Conservation (phyloP, 2,797 vertebrate genomes). For the Betta splendens region DNA sequence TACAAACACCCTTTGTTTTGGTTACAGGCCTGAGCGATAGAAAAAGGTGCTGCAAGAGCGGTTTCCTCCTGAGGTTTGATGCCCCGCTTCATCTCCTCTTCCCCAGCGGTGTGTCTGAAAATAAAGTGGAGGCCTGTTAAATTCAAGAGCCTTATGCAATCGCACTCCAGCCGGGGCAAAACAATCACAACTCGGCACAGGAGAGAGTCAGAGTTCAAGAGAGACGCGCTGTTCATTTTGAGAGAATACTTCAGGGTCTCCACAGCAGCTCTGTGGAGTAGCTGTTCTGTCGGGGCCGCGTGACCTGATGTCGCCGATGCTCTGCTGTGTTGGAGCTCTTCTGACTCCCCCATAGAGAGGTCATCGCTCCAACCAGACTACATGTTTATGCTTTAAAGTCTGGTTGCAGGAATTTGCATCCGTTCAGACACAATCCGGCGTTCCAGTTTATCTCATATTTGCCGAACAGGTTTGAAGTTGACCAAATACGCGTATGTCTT, state of each 20-base stretch:
- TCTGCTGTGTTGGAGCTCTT: slow-evolving; percentile 15
- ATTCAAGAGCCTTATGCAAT: slow-evolving; percentile 74
- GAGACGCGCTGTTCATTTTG: slow-evolving; percentile 71
- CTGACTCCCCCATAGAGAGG: slow-evolving; percentile 31
- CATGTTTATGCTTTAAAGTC: not conserved
- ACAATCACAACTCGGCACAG: slow-evolving; percentile 65
- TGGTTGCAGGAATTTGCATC: not conserved
- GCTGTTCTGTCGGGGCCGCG: slow-evolving; percentile 28
- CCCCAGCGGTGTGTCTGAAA: slow-evolving; percentile 41
- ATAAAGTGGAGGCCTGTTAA: slow-evolving; percentile 56
- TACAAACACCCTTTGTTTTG: slow-evolving; percentile 33
- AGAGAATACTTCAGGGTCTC: slow-evolving; percentile 58
- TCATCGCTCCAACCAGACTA: slow-evolving; percentile 17
- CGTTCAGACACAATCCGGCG: not conserved
- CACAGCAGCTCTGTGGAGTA: slow-evolving; percentile 32
- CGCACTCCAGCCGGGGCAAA: slow-evolving; percentile 69
- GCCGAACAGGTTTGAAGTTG: not conserved
- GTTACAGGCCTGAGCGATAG: slow-evolving; percentile 30
- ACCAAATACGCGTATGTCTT: too few species aligned
- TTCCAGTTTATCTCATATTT: slow-evolving; percentile 5
- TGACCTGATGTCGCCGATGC: slow-evolving; percentile 38
- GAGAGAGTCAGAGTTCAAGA: slow-evolving; percentile 73
- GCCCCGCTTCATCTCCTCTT: slow-evolving; percentile 49
- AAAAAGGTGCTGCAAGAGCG: slow-evolving; percentile 27
- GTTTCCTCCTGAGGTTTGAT: slow-evolving; percentile 50